A percentile compares a stretch with the other conserved stretches of the same genome.
phyloP scores from a whole-genome alignment of 2,888 invertebrate genomes.

The Phengaris arion region DNA sequence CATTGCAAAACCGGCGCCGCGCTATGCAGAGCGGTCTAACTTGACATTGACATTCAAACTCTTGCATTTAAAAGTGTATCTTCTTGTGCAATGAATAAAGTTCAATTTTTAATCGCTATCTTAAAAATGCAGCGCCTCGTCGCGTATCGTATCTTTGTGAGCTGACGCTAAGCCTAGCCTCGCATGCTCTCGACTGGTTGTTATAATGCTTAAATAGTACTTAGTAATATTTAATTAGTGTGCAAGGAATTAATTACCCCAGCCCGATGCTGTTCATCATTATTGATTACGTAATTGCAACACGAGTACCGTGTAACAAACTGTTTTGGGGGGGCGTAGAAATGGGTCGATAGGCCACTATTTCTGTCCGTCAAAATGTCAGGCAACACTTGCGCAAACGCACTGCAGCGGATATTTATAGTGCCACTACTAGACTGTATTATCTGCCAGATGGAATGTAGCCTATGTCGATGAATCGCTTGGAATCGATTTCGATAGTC shows the following conservation, averaged over 20 bases:
- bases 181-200: too few relatives aligned
- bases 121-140: too few relatives aligned
- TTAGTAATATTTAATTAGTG: background rate
- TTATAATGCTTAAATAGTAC: too few relatives aligned
- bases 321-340: constrained; percentile 36
- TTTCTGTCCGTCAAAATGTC: constrained; percentile 75
- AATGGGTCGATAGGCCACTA: constrained; percentile 56
- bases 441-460: constrained; percentile 9
- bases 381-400: constrained; percentile 64
- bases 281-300: constrained; percentile 6
- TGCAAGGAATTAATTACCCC: background rate
- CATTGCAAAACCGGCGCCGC: too few relatives aligned
- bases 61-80: too few relatives aligned
- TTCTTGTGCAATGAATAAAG: too few relatives aligned
- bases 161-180: too few relatives aligned
- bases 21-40: too few relatives aligned
- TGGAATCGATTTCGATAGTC: background rate
- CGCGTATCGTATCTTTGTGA: too few relatives aligned
- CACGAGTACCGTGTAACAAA: background rate
- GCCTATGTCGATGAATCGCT: background rate
- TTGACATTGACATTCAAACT: too few relatives aligned
- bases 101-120: too few relatives aligned
- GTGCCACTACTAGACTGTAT: constrained; percentile 1
- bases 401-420: constrained; percentile 41
- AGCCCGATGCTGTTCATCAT: background rate